Conservation (phyloP, 2,888 invertebrate species). For the Macroteleia sp. region DNA sequence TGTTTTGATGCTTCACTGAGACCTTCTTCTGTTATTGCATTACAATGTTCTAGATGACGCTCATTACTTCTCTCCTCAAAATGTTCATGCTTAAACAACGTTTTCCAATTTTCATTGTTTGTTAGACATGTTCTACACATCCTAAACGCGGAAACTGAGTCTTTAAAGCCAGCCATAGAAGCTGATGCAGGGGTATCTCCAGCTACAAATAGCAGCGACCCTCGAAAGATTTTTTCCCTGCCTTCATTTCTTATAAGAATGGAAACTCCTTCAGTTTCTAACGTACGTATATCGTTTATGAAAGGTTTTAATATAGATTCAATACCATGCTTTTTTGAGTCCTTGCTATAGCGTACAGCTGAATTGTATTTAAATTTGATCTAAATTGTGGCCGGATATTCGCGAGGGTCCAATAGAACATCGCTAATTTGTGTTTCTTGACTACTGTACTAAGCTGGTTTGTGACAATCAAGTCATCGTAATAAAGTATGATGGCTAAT, state of each 20-base stretch:
- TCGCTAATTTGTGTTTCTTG: neutral
- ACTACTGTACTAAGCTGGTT: neutral
- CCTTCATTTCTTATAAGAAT: neutral
- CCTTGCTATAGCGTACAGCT: neutral
- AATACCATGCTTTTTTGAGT: neutral
- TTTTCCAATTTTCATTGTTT: neutral
- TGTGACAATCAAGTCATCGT: neutral
- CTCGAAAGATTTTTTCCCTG: neutral
- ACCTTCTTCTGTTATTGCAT: neutral
- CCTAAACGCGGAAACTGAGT: neutral
- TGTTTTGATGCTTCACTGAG: neutral
- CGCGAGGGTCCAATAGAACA: neutral
- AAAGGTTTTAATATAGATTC: neutral
- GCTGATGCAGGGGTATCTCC: conserved; percentile 63
- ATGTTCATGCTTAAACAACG: neutral
- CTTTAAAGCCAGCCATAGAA: conserved; percentile 57
- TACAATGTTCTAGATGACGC: neutral
- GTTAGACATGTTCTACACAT: neutral
- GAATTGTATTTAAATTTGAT: neutral
- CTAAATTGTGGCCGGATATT: neutral
- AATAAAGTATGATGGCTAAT: neutral
- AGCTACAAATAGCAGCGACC: conserved; percentile 25
- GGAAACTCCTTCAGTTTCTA: neutral
- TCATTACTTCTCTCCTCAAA: neutral
- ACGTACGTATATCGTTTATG: neutral